These are phyloP conservation scores for Pandemis corylana DNA, from an alignment of 2,888 invertebrate genomes.

Conservation along the genomic window DNA sequence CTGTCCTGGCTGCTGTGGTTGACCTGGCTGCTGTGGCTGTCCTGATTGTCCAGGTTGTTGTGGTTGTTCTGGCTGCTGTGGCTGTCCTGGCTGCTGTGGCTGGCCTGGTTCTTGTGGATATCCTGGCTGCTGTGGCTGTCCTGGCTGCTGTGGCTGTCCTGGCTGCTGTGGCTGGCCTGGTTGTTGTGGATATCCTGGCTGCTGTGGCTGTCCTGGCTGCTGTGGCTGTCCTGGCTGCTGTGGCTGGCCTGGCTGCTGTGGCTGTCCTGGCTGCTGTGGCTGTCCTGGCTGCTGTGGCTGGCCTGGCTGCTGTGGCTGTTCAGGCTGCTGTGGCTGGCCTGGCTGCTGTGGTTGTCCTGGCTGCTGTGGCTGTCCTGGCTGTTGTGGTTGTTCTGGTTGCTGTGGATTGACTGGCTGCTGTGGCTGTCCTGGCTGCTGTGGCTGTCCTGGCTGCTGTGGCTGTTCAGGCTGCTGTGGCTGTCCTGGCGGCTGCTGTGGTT, in stretches of 20 bases:
- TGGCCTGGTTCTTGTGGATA: not conserved
- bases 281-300: no score
- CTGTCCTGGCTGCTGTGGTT: not conserved
- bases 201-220: not conserved
- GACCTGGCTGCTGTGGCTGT: not conserved
- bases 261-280: not conserved
- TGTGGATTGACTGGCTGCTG: not conserved
- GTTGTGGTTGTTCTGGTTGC: not conserved
- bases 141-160: no score
- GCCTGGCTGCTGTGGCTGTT: no score
- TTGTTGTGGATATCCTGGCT: not conserved
- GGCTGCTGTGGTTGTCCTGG: no score
- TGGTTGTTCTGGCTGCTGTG: not conserved
- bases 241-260: not conserved
- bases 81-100: not conserved
- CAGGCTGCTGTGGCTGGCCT: no score
- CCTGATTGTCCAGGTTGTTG: no score
- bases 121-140: no score
- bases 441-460: not conserved
- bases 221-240: conserved; percentile 5
- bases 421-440: not conserved
- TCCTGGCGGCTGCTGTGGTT: not conserved
- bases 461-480: not conserved
- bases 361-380: no score
- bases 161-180: conserved; percentile 10